phyloP scores from a whole-genome alignment of 2,797 vertebrate genomes.

The Brachyrhaphis roseni region DNA sequence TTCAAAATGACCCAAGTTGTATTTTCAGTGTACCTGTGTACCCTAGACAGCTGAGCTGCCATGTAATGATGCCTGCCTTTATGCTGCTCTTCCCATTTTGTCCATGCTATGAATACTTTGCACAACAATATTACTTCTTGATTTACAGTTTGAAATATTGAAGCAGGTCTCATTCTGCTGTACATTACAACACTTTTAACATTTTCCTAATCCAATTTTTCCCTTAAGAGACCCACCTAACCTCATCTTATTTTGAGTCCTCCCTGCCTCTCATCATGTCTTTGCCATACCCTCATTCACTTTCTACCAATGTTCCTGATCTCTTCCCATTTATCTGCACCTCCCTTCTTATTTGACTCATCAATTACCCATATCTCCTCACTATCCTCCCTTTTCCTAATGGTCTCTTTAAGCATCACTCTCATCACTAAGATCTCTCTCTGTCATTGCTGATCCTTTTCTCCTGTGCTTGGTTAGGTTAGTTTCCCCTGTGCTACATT shows the following conservation, averaged over 20 bases:
- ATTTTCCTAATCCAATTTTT: slow-evolving; percentile 24
- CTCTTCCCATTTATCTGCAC: slow-evolving; percentile 30
- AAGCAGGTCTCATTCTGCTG: slow-evolving; percentile 23
- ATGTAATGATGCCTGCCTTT: slow-evolving; percentile 15
- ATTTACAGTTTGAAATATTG: slow-evolving; percentile 13
- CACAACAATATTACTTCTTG: slow-evolving; percentile 3
- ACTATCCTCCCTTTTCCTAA: slow-evolving; percentile 32
- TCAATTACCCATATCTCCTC: slow-evolving; percentile 20
- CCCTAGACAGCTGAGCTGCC: slow-evolving; percentile 21
- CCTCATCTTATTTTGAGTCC: slow-evolving; percentile 30
- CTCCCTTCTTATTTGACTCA: slow-evolving; percentile 14
- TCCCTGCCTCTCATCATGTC: slow-evolving; percentile 23
- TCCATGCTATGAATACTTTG: slow-evolving; percentile 9
- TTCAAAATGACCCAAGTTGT: slow-evolving; percentile 28
- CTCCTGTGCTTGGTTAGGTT: slow-evolving; percentile 5
- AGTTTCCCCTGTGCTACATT: slow-evolving; percentile 51
- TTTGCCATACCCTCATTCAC: slow-evolving; percentile 28
- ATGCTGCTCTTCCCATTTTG: slow-evolving; percentile 1
- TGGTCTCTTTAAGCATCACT: slow-evolving; percentile 23
- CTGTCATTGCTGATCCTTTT: background rate
- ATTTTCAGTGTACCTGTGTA: slow-evolving; percentile 24
- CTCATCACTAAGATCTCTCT: slow-evolving; percentile 4
- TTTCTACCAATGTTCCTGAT: slow-evolving; percentile 21
- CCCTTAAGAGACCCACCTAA: slow-evolving; percentile 33
- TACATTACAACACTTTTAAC: slow-evolving; percentile 20